phyloP scores from a whole-genome alignment of 2,888 invertebrate species.

The Alcis repandata region DNA sequence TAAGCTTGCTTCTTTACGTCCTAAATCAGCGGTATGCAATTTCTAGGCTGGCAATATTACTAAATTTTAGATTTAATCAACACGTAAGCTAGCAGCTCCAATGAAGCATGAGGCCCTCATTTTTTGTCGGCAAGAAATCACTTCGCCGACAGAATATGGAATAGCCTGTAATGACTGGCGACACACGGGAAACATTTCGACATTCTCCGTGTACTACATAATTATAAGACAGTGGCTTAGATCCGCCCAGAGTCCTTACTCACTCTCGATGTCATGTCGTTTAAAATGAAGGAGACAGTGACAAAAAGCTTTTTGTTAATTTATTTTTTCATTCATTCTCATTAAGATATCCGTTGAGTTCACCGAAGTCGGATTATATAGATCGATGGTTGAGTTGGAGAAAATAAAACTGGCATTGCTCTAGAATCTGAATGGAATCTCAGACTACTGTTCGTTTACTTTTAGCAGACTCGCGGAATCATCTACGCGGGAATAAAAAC shows the following conservation, averaged over 20 bases:
- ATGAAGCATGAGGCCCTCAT: conserved; percentile 36
- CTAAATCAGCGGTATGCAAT: not conserved
- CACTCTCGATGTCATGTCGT: too few relatives aligned
- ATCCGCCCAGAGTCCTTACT: too few relatives aligned
- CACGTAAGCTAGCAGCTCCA: conserved; percentile 25
- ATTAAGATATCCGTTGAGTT: too few relatives aligned
- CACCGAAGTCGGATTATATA: too few relatives aligned
- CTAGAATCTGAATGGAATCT: not conserved
- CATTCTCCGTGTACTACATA: conserved; percentile 24
- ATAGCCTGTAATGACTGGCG: conserved; percentile 34
- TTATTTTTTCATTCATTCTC: not conserved
- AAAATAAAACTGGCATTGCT: not conserved
- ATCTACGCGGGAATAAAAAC: too few relatives aligned
- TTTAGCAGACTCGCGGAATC: too few relatives aligned
- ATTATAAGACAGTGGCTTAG: conserved; percentile 13
- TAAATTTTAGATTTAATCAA: conserved; percentile 5
- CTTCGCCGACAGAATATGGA: conserved; percentile 38
- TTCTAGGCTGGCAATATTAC: not conserved
- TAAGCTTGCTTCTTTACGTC: not conserved
- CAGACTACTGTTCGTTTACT: too few relatives aligned
- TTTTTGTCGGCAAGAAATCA: conserved; percentile 36
- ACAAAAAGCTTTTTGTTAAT: not conserved
- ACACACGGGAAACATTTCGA: conserved; percentile 45
- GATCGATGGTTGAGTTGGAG: too few relatives aligned
- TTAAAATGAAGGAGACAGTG: too few relatives aligned